Conservation (phyloP, 2,113 vertebrate species). For the Catharus minimus region DNA sequence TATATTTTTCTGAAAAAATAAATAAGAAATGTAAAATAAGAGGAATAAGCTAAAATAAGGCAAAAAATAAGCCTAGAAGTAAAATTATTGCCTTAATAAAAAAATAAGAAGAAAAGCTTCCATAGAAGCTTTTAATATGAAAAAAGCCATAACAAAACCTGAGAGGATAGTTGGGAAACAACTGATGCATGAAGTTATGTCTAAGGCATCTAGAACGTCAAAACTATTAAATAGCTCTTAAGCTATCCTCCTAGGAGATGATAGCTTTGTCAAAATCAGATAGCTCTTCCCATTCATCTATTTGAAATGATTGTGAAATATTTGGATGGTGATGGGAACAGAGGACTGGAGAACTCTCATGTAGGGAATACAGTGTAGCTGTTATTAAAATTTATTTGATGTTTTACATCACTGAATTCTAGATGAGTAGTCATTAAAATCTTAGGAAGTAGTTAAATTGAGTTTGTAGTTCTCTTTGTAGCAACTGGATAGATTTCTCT, state of each 20-base stretch:
- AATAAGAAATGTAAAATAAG: background rate
- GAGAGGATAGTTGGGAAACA: background rate
- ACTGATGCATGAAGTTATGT: background rate
- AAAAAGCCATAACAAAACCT: background rate
- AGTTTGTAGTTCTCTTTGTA: slow-evolving; percentile 5
- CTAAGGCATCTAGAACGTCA: background rate
- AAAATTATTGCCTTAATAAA: background rate
- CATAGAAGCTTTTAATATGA: background rate
- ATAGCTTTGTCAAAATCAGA: background rate
- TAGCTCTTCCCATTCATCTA: background rate
- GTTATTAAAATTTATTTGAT: slow-evolving; percentile 36
- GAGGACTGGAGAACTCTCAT: background rate
- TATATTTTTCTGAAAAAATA: background rate
- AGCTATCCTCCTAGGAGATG: background rate
- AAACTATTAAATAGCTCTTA: background rate
- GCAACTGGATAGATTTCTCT: background rate
- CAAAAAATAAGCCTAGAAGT: background rate
- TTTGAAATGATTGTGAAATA: slow-evolving; percentile 1
- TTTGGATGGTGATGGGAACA: background rate
- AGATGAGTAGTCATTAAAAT: slow-evolving; percentile 1
- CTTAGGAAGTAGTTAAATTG: slow-evolving; percentile 6
- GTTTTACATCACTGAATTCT: slow-evolving; percentile 3
- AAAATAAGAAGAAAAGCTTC: background rate
- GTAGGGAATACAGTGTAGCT: background rate
- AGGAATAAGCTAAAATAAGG: background rate